These are phyloP conservation scores for Daboia siamensis DNA, from an alignment of 2,113 vertebrate species.

Conservation along the genomic window DNA sequence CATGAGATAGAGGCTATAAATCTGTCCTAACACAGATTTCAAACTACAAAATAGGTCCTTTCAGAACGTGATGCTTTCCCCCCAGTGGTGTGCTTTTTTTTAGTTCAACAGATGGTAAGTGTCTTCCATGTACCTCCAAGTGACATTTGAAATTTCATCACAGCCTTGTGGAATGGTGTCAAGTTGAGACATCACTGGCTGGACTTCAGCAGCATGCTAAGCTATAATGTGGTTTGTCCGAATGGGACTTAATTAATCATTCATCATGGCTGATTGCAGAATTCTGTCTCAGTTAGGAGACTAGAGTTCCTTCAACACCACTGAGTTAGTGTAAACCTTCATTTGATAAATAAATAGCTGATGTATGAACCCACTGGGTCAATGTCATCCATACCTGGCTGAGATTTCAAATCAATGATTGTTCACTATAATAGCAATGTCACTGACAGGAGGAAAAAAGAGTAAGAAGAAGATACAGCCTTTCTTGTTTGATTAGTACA, in stretches of 20 bases:
- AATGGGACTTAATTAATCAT: not conserved
- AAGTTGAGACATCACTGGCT: not conserved
- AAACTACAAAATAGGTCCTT: not conserved
- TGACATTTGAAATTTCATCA: not conserved
- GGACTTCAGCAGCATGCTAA: not conserved
- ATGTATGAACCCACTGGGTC: not conserved
- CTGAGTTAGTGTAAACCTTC: not conserved
- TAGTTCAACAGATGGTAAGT: not conserved
- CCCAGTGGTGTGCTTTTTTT: not conserved
- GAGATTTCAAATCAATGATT: not conserved
- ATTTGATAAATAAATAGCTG: not conserved
- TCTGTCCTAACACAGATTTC: not conserved
- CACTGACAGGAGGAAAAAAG: not conserved
- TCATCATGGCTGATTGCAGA: not conserved
- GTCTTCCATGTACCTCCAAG: not conserved
- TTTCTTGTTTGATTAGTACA: slow-evolving; percentile 17
- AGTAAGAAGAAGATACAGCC: not conserved
- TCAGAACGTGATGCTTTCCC: not conserved
- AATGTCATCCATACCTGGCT: not conserved
- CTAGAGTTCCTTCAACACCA: not conserved
- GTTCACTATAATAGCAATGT: not conserved
- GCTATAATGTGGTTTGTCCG: not conserved
- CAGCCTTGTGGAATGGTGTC: not conserved
- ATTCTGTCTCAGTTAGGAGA: not conserved
- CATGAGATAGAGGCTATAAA: not conserved